Evolutionary conservation across 2,113 vertebrate species (phyloP).

Genomic region (Cephalopholis sonnerati): DNA sequence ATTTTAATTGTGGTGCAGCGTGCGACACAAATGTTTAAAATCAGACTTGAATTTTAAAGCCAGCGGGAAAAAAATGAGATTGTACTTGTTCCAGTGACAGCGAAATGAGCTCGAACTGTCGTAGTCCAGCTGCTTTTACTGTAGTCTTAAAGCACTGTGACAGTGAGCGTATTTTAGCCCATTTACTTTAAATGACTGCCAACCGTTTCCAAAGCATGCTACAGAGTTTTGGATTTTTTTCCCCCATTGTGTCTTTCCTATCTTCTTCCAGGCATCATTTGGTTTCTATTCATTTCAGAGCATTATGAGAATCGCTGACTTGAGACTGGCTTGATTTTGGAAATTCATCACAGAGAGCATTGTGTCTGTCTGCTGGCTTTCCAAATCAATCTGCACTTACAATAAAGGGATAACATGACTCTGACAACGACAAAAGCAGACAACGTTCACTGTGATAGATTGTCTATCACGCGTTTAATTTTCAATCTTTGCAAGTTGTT

Average conservation of each 20-base stretch:
- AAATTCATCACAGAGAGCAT: slow-evolving; percentile 24
- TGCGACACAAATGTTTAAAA: neutral
- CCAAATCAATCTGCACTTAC: slow-evolving; percentile 21
- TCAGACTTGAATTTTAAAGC: neutral
- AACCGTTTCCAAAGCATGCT: slow-evolving; percentile 3
- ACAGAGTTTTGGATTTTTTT: neutral
- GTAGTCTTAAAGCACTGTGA: neutral
- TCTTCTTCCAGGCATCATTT: slow-evolving; percentile 20
- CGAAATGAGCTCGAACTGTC: slow-evolving; percentile 13
- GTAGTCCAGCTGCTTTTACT: neutral
- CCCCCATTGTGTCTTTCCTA: neutral
- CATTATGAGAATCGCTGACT: slow-evolving; percentile 29
- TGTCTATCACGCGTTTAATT: neutral
- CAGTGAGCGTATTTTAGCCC: neutral
- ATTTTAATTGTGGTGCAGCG: neutral
- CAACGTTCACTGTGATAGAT: neutral
- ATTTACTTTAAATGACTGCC: neutral
- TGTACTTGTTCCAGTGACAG: neutral
- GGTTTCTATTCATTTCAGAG: slow-evolving; percentile 16
- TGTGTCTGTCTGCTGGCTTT: slow-evolving; percentile 11
- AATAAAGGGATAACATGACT: neutral
- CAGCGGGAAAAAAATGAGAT: neutral
- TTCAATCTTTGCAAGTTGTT: neutral
- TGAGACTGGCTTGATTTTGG: slow-evolving; percentile 3
- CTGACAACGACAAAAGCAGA: slow-evolving; percentile 8